A percentile compares a stretch with the other conserved stretches of the same genome.
phyloP scores from a whole-genome alignment of 2,797 vertebrate species.

The Xiphophorus birchmanni region DNA sequence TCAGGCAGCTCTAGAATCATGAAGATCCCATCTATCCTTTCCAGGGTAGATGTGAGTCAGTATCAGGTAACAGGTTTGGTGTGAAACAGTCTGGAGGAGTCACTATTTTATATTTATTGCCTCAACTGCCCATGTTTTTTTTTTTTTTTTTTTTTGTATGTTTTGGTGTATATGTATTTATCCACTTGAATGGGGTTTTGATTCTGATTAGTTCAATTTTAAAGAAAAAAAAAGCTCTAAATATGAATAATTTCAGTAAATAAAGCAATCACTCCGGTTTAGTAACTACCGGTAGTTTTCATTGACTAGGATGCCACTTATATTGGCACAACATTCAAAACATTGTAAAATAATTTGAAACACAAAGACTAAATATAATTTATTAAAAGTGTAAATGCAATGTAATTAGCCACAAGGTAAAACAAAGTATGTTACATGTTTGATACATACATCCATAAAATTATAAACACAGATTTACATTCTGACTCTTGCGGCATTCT shows the following conservation, averaged over 20 bases:
- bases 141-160: background rate
- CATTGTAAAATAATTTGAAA: background rate
- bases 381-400: constrained; percentile 60
- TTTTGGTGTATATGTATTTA: background rate
- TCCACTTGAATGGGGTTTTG: background rate
- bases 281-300: background rate
- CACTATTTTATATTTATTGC: background rate
- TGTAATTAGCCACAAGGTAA: constrained; percentile 21
- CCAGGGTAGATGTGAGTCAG: background rate
- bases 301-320: background rate
- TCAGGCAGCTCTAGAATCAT: background rate
- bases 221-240: background rate
- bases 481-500: background rate
- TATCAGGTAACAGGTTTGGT: background rate
- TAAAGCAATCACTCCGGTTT: background rate
- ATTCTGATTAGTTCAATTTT: background rate
- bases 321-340: background rate
- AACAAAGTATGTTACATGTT: constrained; percentile 24
- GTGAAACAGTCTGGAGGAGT: background rate
- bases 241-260: background rate
- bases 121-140: no score
- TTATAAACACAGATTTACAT: background rate
- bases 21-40: background rate
- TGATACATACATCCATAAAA: constrained; percentile 7
- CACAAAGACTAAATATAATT: constrained; percentile 44